Evolutionary conservation across 2,113 vertebrate genomes (phyloP), one percentile per base, ranked within the genome.

Genomic region (Tympanuchus pallidicinctus): DNA sequence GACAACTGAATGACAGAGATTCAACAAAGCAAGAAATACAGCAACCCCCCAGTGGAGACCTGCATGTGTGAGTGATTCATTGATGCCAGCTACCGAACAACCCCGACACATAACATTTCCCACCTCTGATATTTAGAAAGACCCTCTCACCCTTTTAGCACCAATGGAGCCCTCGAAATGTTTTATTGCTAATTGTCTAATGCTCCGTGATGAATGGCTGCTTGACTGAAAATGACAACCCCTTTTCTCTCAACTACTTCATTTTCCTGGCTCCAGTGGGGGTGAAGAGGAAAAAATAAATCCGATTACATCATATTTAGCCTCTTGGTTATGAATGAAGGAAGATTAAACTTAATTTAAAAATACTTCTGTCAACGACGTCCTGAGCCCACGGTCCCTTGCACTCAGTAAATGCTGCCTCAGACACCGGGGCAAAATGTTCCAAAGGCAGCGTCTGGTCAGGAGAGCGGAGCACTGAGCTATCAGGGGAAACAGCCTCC

Each of bases 101-200:
- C 72, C 84, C 81, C 19, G 65, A 79, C 42, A 64, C 70, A 84
- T 82, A 70, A 83, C 84, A 91, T 80, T 92, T 89, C 76, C 70
- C 59, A 91, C 91, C 93, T 94, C 78, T 77, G 64, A 92, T 86
- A 95, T 70, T 96, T 93, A 86, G 76, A 73, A 71, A 48, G 72
- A 88, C 63, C 73, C 70, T 43, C 52, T 64, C 1, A 5, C 83
- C 93, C 73, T 91, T 90, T 79, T 92, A 94, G 84, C 88, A 72
- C 79, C 92, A 88, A 3, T 70, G 93, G 89, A 95, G 77, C 65
- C 92, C 93, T 95, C 88, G 67, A 50, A 82, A 95, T 88, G 50
- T 94, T 96, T 97, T 94, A 96, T 76, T 94, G 92, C 93, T 92
- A 88, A 97, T 97, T 96, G 93, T 97, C 96, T 96, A 93, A 96